These are phyloP conservation scores for Columba guinea DNA, from an alignment of 2,797 vertebrate genomes.

Conservation along the genomic window DNA sequence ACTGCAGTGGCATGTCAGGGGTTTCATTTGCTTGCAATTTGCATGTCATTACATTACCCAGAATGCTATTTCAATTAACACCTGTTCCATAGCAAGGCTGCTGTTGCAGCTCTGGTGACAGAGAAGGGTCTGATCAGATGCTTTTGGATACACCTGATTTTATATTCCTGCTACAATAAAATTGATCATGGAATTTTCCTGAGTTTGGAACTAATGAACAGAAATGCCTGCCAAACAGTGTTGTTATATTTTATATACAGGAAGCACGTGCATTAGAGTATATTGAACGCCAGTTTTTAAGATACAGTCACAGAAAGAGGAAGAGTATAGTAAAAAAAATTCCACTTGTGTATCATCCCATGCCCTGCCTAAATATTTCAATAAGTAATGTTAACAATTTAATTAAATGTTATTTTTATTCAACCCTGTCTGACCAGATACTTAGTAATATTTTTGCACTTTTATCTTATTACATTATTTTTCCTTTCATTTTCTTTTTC, in stretches of 20 bases:
- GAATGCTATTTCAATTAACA: neutral
- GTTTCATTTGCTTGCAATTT: neutral
- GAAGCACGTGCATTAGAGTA: neutral
- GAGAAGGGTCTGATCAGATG: constrained; percentile 18
- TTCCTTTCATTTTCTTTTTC: neutral
- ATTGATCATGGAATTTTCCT: neutral
- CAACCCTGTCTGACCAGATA: neutral
- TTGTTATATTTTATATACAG: neutral
- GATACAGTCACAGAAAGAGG: neutral
- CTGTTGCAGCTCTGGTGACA: neutral
- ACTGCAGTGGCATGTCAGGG: neutral
- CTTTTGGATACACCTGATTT: neutral
- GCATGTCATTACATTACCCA: neutral
- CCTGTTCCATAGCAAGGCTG: neutral
- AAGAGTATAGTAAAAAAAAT: neutral
- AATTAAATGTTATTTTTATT: neutral
- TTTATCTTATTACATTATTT: neutral
- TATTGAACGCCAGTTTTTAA: neutral
- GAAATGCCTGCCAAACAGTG: neutral
- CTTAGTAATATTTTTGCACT: neutral
- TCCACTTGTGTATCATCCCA: neutral
- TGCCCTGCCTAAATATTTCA: neutral
- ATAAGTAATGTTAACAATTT: neutral
- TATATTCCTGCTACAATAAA: neutral
- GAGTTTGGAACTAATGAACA: neutral